Base-by-base conservation (phyloP, 2,888 invertebrate genomes). In the Ceriagrion tenellum region DNA sequence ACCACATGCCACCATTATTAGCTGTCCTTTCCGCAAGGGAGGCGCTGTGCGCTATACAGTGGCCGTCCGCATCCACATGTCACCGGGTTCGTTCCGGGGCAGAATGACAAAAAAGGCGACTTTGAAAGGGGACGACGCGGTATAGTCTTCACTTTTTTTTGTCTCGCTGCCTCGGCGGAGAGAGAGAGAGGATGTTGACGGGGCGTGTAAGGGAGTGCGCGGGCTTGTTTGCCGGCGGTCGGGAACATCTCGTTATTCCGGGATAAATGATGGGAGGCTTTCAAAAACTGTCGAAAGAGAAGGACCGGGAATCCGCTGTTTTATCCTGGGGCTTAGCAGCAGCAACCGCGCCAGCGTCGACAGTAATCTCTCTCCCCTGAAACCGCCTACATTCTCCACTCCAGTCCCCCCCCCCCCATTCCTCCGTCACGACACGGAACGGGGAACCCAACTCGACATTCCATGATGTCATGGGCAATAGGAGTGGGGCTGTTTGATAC, bases 261-360 rank as follows among this genome's bases (percentile, higher is more conserved):
- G 81, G 81, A 81, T 81, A 81, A 81, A 81, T 81, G 81, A 81
- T 81, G 81, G 81, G 81, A 35, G 81, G 81, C 81, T 81, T 81
- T 81, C 81, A 81, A 81, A 69, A 81, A 81, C 81, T 81, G 81
- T 81, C 81, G 81, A 81, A 81, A 81, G 81, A 81, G 81, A 81
- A 35, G 81, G 81, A 35, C 30, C 13, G 81, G 81, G 81, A 81
- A 81, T 81, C 81, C 81, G 35, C 81, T 35, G 16, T 81, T 30
- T 81, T 81, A 81, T 81, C 81, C 81, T 13, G 35, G 69, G 81
- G 81, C 81, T 81, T 81, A 81, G 81, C 81, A n/a, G 1, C 3
- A 69, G 69, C 30, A 35, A 35, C 81, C 30, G 81, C 30, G 81
- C 35, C 35, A 35, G 81, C 81, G 81, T 35, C 81, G 81, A 81